Percentiles rank a stretch among this genome's conserved stretches.
These are phyloP conservation scores for Theodoxus fluviatilis DNA, from an alignment of 2,888 invertebrate species.

Conservation along the genomic window DNA sequence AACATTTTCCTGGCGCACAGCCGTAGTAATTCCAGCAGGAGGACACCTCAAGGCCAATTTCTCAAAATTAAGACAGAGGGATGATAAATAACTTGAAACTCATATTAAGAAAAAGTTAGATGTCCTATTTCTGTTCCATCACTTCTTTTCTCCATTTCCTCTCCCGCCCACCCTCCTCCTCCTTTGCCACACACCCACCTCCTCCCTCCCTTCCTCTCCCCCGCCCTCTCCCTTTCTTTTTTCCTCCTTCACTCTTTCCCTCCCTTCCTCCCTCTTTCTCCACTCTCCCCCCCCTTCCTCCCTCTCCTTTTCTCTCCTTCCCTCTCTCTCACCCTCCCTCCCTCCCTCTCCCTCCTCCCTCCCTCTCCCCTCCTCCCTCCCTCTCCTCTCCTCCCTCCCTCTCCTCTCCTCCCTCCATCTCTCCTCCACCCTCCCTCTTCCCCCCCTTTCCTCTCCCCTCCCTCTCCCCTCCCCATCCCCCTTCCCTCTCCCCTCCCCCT, in stretches of 20 bases:
- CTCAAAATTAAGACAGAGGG: too few species aligned
- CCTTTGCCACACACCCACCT: background rate
- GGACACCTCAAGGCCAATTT: too few species aligned
- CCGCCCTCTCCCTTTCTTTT: background rate
- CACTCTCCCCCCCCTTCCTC: slow-evolving; percentile 12
- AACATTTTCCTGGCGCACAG: too few species aligned
- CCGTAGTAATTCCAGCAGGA: too few species aligned
- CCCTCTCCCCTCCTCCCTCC: slow-evolving; percentile 28
- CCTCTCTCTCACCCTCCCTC: slow-evolving; percentile 6
- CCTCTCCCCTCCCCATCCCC: slow-evolving; percentile 12
- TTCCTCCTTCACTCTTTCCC: slow-evolving; percentile 3
- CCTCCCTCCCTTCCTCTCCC: background rate
- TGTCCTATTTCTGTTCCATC: too few species aligned
- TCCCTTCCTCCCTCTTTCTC: slow-evolving; percentile 6
- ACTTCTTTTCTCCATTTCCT: too few species aligned
- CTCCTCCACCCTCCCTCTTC: background rate
- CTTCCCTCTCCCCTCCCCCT: slow-evolving; percentile 16
- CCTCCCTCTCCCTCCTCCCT: slow-evolving; percentile 13
- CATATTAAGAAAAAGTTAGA: too few species aligned
- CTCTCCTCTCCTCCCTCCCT: slow-evolving; percentile 21
- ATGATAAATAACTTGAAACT: too few species aligned
- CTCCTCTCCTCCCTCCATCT: background rate
- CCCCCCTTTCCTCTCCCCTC: background rate
- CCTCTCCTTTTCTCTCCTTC: slow-evolving; percentile 16
- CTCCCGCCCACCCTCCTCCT: too few species aligned